Conservation (phyloP, 2,113 vertebrate genomes). For the Amazona vittata region DNA sequence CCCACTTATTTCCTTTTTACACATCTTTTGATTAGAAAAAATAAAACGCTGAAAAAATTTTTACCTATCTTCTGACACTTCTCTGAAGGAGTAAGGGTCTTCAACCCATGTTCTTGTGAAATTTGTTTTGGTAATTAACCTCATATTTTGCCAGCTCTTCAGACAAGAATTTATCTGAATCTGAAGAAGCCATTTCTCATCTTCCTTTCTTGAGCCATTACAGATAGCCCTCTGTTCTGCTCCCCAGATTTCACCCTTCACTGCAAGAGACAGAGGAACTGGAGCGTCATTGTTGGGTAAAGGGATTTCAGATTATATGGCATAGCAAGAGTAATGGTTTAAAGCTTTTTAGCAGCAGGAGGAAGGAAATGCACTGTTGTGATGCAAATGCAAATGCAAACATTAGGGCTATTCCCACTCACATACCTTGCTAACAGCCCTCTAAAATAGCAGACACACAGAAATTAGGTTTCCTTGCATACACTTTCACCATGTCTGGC, state of each 20-base stretch:
- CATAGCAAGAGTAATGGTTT: rapidly evolving
- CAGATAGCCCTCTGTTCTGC: rapidly evolving
- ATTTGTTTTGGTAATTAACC: neutral
- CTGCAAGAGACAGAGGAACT: too few relatives aligned
- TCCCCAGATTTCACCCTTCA: rapidly evolving
- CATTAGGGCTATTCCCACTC: neutral
- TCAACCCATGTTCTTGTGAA: neutral
- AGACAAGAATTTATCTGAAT: neutral
- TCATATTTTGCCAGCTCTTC: neutral
- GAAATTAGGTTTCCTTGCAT: neutral
- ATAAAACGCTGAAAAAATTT: neutral
- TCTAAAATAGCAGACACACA: neutral
- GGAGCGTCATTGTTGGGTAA: neutral
- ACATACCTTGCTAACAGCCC: rapidly evolving
- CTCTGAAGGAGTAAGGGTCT: neutral
- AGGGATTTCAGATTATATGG: rapidly evolving
- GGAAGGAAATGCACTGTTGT: neutral
- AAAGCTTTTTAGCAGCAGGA: neutral
- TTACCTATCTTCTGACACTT: rapidly evolving
- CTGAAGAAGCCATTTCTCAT: neutral
- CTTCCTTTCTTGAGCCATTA: neutral
- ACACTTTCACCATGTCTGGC: neutral
- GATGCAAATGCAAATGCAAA: neutral
- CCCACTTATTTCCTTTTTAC: neutral
- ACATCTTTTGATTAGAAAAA: neutral